Evolutionary conservation across 2,797 vertebrate species (phyloP).

Genomic region (Enteromius treurensis): DNA sequence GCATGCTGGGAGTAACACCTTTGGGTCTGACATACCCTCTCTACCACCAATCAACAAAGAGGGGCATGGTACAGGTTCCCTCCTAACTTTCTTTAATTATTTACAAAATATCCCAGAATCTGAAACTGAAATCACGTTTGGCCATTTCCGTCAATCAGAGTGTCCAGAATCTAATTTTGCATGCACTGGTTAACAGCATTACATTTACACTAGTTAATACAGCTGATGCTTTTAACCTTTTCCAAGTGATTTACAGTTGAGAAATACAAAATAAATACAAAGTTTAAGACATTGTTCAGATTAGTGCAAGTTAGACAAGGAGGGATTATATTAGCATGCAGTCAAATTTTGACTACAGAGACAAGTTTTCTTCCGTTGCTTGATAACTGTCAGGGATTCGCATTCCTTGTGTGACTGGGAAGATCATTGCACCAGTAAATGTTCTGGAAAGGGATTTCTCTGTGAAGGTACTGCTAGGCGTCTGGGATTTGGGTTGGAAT

Average conservation of each 20-base stretch:
- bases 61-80: neutral
- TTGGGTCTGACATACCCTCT: neutral
- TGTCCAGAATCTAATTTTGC: neutral
- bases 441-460: neutral
- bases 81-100: neutral
- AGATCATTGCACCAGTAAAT: neutral
- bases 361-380: no score
- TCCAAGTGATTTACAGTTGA: no score
- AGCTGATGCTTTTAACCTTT: neutral
- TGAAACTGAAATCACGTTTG: neutral
- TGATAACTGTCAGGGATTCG: no score
- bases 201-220: neutral
- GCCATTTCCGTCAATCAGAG: neutral
- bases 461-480: neutral
- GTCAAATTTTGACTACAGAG: no score
- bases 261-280: no score
- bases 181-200: neutral
- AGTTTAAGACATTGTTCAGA: neutral
- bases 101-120: neutral
- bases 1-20: slow-evolving; percentile 16
- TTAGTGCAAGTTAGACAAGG: neutral
- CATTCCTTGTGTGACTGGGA: no score
- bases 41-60: neutral
- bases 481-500: neutral
- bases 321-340: neutral